Evolutionary conservation across 1,140 invertebrate genomes (phyloP), one percentile per base, ranked within the genome.

Genomic region (Araneus ventricosus): DNA sequence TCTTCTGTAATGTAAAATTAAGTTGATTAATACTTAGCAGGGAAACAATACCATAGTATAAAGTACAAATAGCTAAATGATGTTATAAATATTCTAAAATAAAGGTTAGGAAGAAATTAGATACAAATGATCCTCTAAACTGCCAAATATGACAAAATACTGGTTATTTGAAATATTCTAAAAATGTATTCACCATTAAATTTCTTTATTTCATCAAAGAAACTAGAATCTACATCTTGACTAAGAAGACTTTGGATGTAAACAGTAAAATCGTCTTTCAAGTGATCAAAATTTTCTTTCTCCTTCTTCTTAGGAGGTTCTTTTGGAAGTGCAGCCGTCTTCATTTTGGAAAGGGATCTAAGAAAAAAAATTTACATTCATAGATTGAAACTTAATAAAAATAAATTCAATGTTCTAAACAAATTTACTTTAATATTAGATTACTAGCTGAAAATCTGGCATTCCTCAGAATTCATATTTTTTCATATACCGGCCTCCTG

Each of bases 211-310:
- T 98, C 98, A 24, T 97, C 97, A 1, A 98, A 96, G 95, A 98
- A 98, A 96, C 98, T 98, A 4, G 97, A 97, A 96, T 98, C 98
- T 82, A 98, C 95, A 1, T 97, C 97, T 96, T 98, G 98, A 2
- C 98, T 98, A 94, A 98, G 98, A 94, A 98, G 96, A 8, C 98
- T 98, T 95, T 98, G 98, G 95, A 98, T 97, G 94, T 98, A 98
- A 7, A 98, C 97, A 96, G 98, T 98, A 95, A 98, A 98, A 95
- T 97, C 97, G 94, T 98, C 97, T 95, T 98, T 86, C 57, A 94
- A 92, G 20, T 93, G 93, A 61, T 90, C 37, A 45, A 97, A 94
- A 86, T 96, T 97, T 90, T 97, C 97, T 94, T 97, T 96, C 96
- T 98, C 97, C 17, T 52, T 52, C 45, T 52, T 52, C 45, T 52